Evolutionary conservation across 2,113 vertebrate genomes (phyloP).

Genomic region (Bos indicus): DNA sequence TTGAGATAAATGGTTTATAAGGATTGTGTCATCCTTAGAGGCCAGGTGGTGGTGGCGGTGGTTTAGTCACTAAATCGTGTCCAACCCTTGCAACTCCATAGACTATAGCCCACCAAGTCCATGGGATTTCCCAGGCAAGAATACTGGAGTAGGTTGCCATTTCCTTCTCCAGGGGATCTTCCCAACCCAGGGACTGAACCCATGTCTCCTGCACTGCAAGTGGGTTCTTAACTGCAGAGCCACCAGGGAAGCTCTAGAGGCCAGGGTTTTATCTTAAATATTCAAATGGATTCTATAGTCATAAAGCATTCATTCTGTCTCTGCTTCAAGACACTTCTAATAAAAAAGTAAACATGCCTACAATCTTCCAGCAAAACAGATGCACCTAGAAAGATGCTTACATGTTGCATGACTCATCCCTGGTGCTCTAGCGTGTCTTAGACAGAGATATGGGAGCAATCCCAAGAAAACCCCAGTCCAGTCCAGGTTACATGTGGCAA

Average conservation of each 20-base stretch:
- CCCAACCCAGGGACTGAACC: background rate
- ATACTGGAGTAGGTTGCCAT: background rate
- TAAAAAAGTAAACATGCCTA: background rate
- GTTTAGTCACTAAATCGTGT: background rate
- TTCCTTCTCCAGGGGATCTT: background rate
- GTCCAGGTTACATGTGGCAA: background rate
- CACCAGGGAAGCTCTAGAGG: background rate
- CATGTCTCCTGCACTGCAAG: background rate
- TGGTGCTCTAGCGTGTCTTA: fast-evolving
- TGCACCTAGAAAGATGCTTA: background rate
- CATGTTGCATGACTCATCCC: background rate
- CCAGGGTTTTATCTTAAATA: background rate
- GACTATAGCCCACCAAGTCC: background rate
- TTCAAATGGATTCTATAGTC: background rate
- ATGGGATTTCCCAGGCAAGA: background rate
- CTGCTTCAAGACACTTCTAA: background rate
- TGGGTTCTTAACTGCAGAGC: background rate
- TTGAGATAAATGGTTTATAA: background rate
- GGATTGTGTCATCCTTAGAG: background rate
- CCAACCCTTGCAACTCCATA: background rate
- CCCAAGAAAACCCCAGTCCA: background rate
- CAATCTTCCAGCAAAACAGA: background rate
- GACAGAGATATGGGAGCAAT: background rate
- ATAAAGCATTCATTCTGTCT: background rate
- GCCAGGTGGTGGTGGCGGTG: background rate